Percentiles rank a stretch among this genome's conserved stretches.
Evolutionary conservation across 1,140 invertebrate genomes (phyloP).

Genomic region (Parasteatoda tepidariorum): DNA sequence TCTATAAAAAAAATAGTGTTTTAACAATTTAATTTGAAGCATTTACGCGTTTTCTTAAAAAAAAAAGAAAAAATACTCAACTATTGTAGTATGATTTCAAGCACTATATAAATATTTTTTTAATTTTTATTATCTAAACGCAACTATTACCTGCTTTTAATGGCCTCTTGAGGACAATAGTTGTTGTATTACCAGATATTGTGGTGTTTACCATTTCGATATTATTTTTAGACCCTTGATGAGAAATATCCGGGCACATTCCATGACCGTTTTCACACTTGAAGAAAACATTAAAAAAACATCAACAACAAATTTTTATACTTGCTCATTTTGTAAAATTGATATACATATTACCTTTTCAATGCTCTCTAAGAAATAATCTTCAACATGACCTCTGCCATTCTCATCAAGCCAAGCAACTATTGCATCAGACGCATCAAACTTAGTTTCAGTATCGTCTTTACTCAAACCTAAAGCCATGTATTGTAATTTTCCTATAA

Average conservation of each 20-base stretch:
- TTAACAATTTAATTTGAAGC: no score
- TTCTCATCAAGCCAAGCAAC: conserved; percentile 59
- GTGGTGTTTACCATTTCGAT: conserved; percentile 86
- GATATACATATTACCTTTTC: conserved; percentile 48
- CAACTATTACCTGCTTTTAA: conserved; percentile 74
- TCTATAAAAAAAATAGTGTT: no score
- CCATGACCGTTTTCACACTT: conserved; percentile 83
- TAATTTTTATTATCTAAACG: no score
- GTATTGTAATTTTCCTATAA: conserved; percentile 77
- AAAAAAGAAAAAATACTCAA: no score
- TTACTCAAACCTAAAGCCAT: conserved; percentile 86
- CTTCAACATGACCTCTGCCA: conserved; percentile 60
- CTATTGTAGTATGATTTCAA: no score
- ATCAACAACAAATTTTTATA: background rate
- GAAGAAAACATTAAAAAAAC: background rate
- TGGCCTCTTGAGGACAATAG: conserved; percentile 89
- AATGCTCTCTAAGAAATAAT: conserved; percentile 63
- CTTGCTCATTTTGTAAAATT: background rate
- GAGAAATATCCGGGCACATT: conserved; percentile 82
- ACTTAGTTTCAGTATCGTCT: conserved; percentile 61
- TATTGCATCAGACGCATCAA: conserved; percentile 60
- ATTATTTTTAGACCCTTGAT: conserved; percentile 78
- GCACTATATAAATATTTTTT: no score
- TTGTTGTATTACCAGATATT: conserved; percentile 90
- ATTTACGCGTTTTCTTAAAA: no score